phyloP scores from a whole-genome alignment of 1,140 invertebrate genomes.

The Drosophila pruinosa region DNA sequence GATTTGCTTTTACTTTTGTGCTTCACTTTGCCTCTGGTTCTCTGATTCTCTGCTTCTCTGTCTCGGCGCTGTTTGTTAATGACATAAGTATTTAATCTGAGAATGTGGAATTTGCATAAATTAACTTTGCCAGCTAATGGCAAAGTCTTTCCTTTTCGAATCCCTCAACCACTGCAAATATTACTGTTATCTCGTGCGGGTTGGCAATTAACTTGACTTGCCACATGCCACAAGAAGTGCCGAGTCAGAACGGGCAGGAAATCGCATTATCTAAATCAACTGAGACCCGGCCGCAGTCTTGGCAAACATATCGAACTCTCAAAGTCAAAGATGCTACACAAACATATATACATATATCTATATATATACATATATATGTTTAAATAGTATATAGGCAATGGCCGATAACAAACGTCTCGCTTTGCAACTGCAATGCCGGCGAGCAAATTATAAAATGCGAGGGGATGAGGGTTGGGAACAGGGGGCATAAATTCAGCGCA shows the following conservation, averaged over 20 bases:
- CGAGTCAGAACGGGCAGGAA: conserved; percentile 24
- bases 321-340: neutral
- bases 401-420: conserved; percentile 45
- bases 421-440: conserved; percentile 46
- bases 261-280: conserved; percentile 59
- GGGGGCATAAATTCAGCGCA: conserved; percentile 61
- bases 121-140: conserved; percentile 55
- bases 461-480: neutral
- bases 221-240: conserved; percentile 15
- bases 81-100: conserved; percentile 69
- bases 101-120: conserved; percentile 76
- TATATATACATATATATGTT: neutral
- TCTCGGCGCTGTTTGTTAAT: conserved; percentile 61
- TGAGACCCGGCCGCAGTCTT: conserved; percentile 6
- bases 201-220: conserved; percentile 17
- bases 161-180: neutral
- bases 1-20: conserved; percentile 26
- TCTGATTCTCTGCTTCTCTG: conserved; percentile 3
- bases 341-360: neutral
- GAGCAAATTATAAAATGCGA: conserved; percentile 59
- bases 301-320: conserved; percentile 30
- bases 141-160: neutral
- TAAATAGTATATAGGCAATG: conserved; percentile 2
- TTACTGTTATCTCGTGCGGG: neutral
- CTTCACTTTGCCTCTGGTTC: conserved; percentile 1